Evolutionary conservation across 2,888 invertebrate genomes (phyloP), one percentile per base, ranked within the genome.

Genomic region (Orchestes rusci): DNA sequence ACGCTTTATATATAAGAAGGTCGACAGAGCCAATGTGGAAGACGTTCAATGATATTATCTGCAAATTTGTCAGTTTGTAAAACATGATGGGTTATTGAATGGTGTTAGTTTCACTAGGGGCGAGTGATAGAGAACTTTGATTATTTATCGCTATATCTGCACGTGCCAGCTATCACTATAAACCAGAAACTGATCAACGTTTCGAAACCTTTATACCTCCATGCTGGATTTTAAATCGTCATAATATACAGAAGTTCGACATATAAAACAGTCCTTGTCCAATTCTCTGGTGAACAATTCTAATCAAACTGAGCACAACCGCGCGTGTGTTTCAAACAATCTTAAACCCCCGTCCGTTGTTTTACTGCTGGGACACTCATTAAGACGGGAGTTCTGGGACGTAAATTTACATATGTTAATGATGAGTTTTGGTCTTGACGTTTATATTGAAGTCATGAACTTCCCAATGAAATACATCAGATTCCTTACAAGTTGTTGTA

Each of bases 21-120:
- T 23, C 10, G 18, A 23, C 31, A 38, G 18, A 28, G 20, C 17
- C 23, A 28, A 32, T 12, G 5, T 10, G 27, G 39, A n/a, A n/a
- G n/a, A n/a, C n/a, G n/a, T n/a, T n/a, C n/a, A n/a, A n/a, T n/a
- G 29, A 39, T 44, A 39, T 39, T 34, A 39, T 44, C 44, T 32
- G 33, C 23, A 44, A 44, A 44, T 44, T 44, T 44, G 44, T 44
- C 44, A 44, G 20, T 16, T n/a, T n/a, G n/a, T n/a, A n/a, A n/a
- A n/a, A n/a, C n/a, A n/a, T n/a, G n/a, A n/a, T n/a, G n/a, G n/a
- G n/a, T n/a, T n/a, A n/a, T n/a, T n/a, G n/a, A n/a, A n/a, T n/a
- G n/a, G n/a, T n/a, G n/a, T n/a, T n/a, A n/a, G n/a, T n/a, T n/a
- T n/a, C n/a, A n/a, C n/a, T n/a, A n/a, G n/a, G n/a, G n/a, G n/a